Conservation (phyloP, 2,113 vertebrate genomes). For the Thermophis baileyi region DNA sequence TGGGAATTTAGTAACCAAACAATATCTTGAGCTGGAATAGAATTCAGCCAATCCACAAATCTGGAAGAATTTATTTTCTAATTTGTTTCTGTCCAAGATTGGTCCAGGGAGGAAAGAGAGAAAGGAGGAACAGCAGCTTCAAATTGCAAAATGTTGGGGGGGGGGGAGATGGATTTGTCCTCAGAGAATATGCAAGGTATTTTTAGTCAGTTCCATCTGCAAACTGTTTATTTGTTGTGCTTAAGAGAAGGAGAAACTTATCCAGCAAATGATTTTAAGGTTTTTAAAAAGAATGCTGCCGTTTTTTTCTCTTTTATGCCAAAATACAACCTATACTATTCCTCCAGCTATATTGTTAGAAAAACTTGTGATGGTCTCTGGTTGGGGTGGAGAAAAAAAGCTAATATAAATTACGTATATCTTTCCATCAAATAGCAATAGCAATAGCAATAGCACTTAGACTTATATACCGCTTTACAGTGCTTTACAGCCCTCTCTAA, state of each 20-base stretch:
- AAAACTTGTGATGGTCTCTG: not conserved
- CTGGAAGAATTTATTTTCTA: not conserved
- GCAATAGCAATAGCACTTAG: no score
- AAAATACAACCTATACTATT: not conserved
- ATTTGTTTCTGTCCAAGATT: not conserved
- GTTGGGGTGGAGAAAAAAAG: not conserved
- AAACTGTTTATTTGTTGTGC: not conserved
- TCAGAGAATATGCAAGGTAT: not conserved
- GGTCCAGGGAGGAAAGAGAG: not conserved
- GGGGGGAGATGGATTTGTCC: not conserved
- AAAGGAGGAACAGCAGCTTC: not conserved
- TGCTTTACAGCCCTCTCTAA: no score
- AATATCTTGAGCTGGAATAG: not conserved
- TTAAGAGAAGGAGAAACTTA: not conserved
- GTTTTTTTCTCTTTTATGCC: not conserved
- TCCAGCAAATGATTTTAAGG: not conserved
- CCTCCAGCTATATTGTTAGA: not conserved
- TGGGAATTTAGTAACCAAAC: not conserved
- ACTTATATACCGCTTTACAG: no score
- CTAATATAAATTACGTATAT: not conserved
- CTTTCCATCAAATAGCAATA: not conserved
- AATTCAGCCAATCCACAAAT: not conserved
- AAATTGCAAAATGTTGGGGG: not conserved
- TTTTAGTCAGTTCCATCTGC: not conserved
- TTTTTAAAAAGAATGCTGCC: not conserved